Percentiles rank a stretch among this genome's conserved stretches.
Evolutionary conservation across 2,113 vertebrate genomes (phyloP).

Genomic region (Kryptolebias marmoratus): DNA sequence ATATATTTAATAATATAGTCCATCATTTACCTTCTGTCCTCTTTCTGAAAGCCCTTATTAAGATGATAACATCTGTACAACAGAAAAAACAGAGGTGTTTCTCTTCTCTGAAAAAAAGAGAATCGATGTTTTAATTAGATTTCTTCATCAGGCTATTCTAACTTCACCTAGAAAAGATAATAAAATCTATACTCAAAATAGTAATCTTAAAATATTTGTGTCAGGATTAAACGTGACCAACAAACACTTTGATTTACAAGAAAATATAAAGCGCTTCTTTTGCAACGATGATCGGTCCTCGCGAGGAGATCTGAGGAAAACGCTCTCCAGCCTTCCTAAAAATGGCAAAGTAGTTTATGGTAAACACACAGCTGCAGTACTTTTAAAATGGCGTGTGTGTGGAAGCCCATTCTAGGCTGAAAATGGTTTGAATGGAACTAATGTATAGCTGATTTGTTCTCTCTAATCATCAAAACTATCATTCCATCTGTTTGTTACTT

Average conservation of each 20-base stretch:
- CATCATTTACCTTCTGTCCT: constrained; percentile 22
- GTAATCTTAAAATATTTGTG: constrained; percentile 74
- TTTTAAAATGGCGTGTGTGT: constrained; percentile 21
- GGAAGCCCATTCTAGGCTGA: constrained; percentile 3
- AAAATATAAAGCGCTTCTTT: constrained; percentile 66
- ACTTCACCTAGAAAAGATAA: constrained; percentile 57
- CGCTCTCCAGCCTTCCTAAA: constrained; percentile 19
- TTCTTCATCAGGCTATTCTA: constrained; percentile 33
- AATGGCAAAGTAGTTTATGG: constrained; percentile 3
- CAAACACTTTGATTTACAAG: constrained; percentile 55
- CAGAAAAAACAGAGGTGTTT: constrained; percentile 25
- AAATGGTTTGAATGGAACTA: neutral
- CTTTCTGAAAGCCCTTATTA: constrained; percentile 34
- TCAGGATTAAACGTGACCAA: constrained; percentile 61
- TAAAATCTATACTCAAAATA: constrained; percentile 76
- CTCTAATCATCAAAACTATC: neutral
- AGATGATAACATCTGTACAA: constrained; percentile 44
- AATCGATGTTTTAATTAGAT: constrained; percentile 15
- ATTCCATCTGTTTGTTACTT: neutral
- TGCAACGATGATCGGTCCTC: constrained; percentile 18
- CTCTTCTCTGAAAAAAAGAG: constrained; percentile 23
- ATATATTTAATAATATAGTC: constrained; percentile 46
- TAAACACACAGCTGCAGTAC: constrained; percentile 21
- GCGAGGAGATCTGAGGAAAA: constrained; percentile 28
- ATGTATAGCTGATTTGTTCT: constrained; percentile 25